Evolutionary conservation across 2,888 invertebrate species (phyloP), one percentile per base, ranked within the genome.

Genomic region (Drosophila buzzatii): DNA sequence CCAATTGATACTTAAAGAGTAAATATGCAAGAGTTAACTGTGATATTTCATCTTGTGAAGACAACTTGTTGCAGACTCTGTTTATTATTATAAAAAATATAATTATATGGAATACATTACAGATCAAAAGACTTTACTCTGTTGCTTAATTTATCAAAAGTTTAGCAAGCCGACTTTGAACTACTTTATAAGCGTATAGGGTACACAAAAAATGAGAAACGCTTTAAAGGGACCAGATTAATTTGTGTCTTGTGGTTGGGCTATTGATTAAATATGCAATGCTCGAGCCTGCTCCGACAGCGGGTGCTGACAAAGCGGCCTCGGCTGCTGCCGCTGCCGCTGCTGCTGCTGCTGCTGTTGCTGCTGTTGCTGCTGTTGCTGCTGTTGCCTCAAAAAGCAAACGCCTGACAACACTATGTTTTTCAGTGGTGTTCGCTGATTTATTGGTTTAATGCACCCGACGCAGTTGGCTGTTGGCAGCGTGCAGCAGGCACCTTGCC

Each of bases 371-470:
- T 23, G 53, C 39, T 12, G 49, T 16, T 16, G 42, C 10, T 14
- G 41, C 31, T n/a, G 27, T 16, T 20, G 44, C 68, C 77, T 75
- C 74, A 81, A 75, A 79, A 76, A 68, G 42, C 75, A 61, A 78
- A 56, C 47, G 84, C 70, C 81, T 85, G 85, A 82, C 84, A 84
- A 82, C 82, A 88, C 78, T 79, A 82, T 79, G 84, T 77, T 75
- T 76, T 85, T 79, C 72, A 79, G 72, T 73, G 79, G 79, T 70
- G 75, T 73, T 76, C 73, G 75, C 84, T 87, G 86, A 87, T 87
- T 87, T 87, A 87, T 87, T 87, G 81, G 86, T 81, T 86, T 81
- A 87, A 86, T 87, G 86, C 89, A 87, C 86, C 77, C 87, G 69
- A 45, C 58, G 58, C 73, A 56, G 67, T 44, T 20, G 44, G 57